Base-by-base conservation (phyloP, 2,113 vertebrate species). In the Lagopus muta region DNA sequence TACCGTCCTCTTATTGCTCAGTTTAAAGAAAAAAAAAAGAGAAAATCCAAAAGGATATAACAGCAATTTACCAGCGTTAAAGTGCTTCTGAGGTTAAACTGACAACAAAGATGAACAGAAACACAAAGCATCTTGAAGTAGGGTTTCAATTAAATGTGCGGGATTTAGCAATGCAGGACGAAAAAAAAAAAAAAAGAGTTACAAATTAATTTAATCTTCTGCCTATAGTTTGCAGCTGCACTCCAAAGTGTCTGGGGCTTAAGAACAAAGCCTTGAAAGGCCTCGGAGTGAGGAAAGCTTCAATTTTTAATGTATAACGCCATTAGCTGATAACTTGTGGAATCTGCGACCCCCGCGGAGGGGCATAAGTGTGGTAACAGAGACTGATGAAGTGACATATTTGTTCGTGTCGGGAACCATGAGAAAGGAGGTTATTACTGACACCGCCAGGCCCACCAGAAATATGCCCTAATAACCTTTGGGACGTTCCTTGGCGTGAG, bases 281-380 rank as follows among this genome's bases (percentile, higher is more conserved):
- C 95, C 97, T 97, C 71, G 24, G 95, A 95, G 95, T 97, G 95
- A 94, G 97, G 96, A 94, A 96, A 96, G 97, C 97, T 97, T 97
- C 86, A 96, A 98, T 98, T 98, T 98, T 98, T 98, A 99, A 98
- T 98, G 97, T 97, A 96, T 91, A 96, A 97, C 83, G 97, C 98
- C 98, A 99, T 99, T 99, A 99, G 98, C 98, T 98, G 98, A 98
- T 98, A 98, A 99, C 98, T 98, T 98, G 97, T 98, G 96, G 97
- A 98, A 97, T 97, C 94, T 93, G 91, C 95, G 96, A 98, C 98
- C 98, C 98, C 98, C 95, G 95, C 25, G 52, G 97, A 97, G 98
- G 98, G 98, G 97, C 97, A 98, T 96, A 77, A 96, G 95, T 93
- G 82, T 73, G 95, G 97, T 91, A 96, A 94, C 95, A 96, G 97